These are phyloP conservation scores for Cheilosia pagana DNA, from an alignment of 2,888 invertebrate genomes.

Conservation along the genomic window DNA sequence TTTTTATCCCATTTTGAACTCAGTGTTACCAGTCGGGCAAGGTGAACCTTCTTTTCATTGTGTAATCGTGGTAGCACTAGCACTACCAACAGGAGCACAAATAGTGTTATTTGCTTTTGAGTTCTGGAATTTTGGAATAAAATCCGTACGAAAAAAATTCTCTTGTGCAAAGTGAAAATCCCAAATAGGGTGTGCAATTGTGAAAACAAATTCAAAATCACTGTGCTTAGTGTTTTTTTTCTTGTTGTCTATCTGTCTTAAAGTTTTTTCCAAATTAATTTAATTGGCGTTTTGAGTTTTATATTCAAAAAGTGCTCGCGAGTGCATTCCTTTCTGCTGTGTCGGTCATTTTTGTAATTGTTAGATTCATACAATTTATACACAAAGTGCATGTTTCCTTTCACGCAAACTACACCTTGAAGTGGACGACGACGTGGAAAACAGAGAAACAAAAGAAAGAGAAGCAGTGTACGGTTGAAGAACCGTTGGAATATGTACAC, in stretches of 20 bases:
- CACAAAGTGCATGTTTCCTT: constrained; percentile 7
- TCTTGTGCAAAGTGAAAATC: constrained; percentile 29
- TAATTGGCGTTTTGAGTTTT: constrained; percentile 8
- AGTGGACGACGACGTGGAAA: constrained; percentile 2
- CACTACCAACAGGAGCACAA: constrained; percentile 45
- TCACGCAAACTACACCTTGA: background rate
- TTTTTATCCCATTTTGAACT: constrained; percentile 40
- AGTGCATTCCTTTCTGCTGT: background rate
- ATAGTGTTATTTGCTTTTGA: constrained; percentile 18
- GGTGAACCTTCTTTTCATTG: constrained; percentile 61
- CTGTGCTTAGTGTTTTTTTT: constrained; percentile 36
- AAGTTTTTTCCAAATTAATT: constrained; percentile 7
- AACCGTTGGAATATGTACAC: constrained; percentile 38
- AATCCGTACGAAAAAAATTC: constrained; percentile 1
- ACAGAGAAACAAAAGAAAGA: background rate
- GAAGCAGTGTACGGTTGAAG: constrained; percentile 5
- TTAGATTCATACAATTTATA: constrained; percentile 5
- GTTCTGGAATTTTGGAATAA: constrained; percentile 58
- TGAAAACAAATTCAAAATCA: constrained; percentile 33
- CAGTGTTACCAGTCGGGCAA: constrained; percentile 53
- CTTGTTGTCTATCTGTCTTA: constrained; percentile 17
- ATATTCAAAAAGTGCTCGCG: background rate
- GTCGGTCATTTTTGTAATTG: constrained; percentile 4
- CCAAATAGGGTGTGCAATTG: constrained; percentile 27
- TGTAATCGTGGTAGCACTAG: constrained; percentile 33